Base-by-base conservation (phyloP, 2,888 invertebrate genomes). In the Nezara viridula region DNA sequence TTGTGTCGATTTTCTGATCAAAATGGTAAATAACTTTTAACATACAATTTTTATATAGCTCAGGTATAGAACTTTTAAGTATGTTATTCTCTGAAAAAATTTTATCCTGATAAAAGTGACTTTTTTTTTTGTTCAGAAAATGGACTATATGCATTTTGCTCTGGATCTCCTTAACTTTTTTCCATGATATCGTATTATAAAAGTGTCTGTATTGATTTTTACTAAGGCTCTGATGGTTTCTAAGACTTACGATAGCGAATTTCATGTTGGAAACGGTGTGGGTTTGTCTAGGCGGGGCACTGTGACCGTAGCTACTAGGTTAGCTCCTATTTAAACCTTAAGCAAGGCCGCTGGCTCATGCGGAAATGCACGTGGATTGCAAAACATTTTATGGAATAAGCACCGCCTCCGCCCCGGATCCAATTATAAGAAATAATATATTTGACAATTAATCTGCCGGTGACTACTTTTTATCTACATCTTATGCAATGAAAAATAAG, bases 191-290 rank as follows among this genome's bases (percentile, higher is more conserved):
- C 44, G 44, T 44, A 5, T n/a, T n/a, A n/a, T n/a, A n/a, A n/a
- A 44, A 44, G 5, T 44, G 5, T 5, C 44, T 44, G 47, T 44
- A 10, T 7, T 16, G 21, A 60, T 60, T 60, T 27, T 14, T n/a
- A 14, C 14, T 60, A 66, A 6, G 16, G 21, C n/a, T 81, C 21
- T 40, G 5, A 40, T 12, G 6, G 3, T 44, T 81, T 47, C n/a
- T 85, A 14, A 47, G 27, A 86, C 86, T 86, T 55, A 86, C 86
- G 40, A 86, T 37, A 86, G 52, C 37, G 37, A 40, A 86, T 55
- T 86, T 86, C 86, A 86, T 86, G 55, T 86, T 86, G 86, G 86
- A 19, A 40, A 40, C 50, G 52, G 21, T 60, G 86, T 40, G 86
- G 40, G 86, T 37, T 86, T 55, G 44, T 44, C 81, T 81, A 81